Conservation (phyloP, 2,888 invertebrate species). For the Drosophila setosimentum region DNA sequence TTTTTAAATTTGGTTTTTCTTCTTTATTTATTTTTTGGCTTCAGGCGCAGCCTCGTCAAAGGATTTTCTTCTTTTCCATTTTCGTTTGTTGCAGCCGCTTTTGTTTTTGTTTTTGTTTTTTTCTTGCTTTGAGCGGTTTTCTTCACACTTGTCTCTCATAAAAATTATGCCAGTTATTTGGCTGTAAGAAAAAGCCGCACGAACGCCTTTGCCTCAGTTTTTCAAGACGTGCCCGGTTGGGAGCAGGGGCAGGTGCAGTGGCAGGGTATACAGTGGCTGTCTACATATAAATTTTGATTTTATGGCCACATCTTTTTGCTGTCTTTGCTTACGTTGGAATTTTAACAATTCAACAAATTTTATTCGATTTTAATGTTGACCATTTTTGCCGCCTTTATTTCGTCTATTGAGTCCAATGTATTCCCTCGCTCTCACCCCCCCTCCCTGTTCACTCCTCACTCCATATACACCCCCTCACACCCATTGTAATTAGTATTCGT, state of each 20-base stretch:
- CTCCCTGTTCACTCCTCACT: no score
- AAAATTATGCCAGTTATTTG: slow-evolving; percentile 59
- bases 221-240: slow-evolving; percentile 40
- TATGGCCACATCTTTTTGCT: slow-evolving; percentile 41
- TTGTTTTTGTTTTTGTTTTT: slow-evolving; percentile 13
- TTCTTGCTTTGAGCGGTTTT: slow-evolving; percentile 31
- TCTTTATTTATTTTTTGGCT: slow-evolving; percentile 8
- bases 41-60: slow-evolving; percentile 13
- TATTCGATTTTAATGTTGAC: slow-evolving; percentile 75
- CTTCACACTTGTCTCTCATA: slow-evolving; percentile 70
- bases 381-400: slow-evolving; percentile 73
- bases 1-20: slow-evolving; percentile 28
- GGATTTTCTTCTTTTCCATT: slow-evolving; percentile 37
- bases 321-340: slow-evolving; percentile 61
- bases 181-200: background rate
- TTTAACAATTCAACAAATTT: slow-evolving; percentile 64
- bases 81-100: slow-evolving; percentile 52
- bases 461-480: background rate
- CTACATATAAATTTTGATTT: slow-evolving; percentile 40
- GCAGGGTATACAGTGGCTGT: background rate
- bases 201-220: slow-evolving; percentile 48
- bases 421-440: no score
- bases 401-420: slow-evolving; percentile 23
- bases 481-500: slow-evolving; percentile 51
- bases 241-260: background rate